Evolutionary conservation across 2,888 invertebrate genomes (phyloP).

Genomic region (Cryptocephalus moraei): DNA sequence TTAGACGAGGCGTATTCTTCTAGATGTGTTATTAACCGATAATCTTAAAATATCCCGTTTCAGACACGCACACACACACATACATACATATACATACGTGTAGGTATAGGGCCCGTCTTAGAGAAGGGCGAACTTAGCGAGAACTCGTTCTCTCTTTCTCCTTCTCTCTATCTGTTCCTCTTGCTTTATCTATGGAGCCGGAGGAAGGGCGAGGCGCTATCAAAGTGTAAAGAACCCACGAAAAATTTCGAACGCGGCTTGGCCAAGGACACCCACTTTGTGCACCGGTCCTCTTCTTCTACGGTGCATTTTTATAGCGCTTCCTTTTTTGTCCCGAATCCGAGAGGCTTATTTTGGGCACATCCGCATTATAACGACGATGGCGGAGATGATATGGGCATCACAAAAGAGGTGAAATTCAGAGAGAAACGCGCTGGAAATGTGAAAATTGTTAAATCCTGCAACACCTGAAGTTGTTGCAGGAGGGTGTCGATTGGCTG

Average conservation of each 20-base stretch:
- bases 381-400: too few species aligned
- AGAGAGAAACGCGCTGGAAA: too few species aligned
- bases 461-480: too few species aligned
- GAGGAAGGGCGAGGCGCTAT: neutral
- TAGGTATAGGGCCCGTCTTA: neutral
- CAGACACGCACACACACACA: neutral
- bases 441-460: too few species aligned
- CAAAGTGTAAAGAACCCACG: neutral
- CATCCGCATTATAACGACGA: too few species aligned
- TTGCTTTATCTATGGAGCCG: too few species aligned
- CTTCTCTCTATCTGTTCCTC: neutral
- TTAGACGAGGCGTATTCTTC: neutral
- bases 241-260: neutral
- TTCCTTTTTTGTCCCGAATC: too few species aligned
- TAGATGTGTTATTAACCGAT: conserved; percentile 1
- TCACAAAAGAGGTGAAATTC: too few species aligned
- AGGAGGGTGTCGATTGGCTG: too few species aligned
- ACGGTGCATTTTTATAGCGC: conserved; percentile 6
- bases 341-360: too few species aligned
- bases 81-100: neutral
- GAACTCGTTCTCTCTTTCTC: neutral
- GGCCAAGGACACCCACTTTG: conserved; percentile 5
- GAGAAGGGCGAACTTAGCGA: conserved; percentile 1
- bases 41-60: neutral
- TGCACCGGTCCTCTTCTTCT: conserved; percentile 6